Base-by-base conservation (phyloP, 1,140 invertebrate species). In the Philaenus spumarius region DNA sequence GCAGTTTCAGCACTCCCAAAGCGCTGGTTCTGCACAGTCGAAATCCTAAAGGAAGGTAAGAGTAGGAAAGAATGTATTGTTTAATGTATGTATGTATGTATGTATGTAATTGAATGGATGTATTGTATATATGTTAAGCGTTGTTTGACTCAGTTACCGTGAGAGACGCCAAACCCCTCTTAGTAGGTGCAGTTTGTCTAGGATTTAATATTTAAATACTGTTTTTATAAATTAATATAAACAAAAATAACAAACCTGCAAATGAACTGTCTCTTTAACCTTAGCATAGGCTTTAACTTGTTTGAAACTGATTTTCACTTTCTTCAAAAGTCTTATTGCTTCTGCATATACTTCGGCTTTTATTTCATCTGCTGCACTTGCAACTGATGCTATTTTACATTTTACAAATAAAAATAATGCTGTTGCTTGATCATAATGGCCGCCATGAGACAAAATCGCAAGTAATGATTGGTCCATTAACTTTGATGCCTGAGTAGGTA, bases 391-490 rank as follows among this genome's bases (percentile, higher is more conserved):
- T 24, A 66, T 55, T 59, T 60, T 59, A 50, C 62, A 67, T 59
- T 72, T 71, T 12, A 70, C 71, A 69, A 79, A 62, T n/a, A 76
- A 71, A 52, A 73, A 75, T 67, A 74, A 71, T 60, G 55, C 83
- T 72, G 85, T 81, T 1, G 82, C 88, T 60, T 84, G 80, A 68
- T 93, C 89, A 64, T 83, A 90, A n/a, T 80, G 74, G n/a, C 84
- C 85, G 1, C 89, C 89, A 65, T 93, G 85, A 14, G 87, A 82
- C 63, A 92, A 78, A 40, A 93, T 81, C 40, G 80, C 76, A 0
- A 84, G 77, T 63, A 92, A 80, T 26, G 82, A 80, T 62, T 81
- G 80, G 55, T 87, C 80, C 0, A 90, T 77, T 1, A 90, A 71
- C 42, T 77, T 73, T 19, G 90, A 71, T 0, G 88, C 87, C 72